A percentile compares a stretch with the other conserved stretches of the same genome.
These are phyloP conservation scores for Sphaeridia pumilis DNA, from an alignment of 2,888 invertebrate genomes.

Conservation along the genomic window DNA sequence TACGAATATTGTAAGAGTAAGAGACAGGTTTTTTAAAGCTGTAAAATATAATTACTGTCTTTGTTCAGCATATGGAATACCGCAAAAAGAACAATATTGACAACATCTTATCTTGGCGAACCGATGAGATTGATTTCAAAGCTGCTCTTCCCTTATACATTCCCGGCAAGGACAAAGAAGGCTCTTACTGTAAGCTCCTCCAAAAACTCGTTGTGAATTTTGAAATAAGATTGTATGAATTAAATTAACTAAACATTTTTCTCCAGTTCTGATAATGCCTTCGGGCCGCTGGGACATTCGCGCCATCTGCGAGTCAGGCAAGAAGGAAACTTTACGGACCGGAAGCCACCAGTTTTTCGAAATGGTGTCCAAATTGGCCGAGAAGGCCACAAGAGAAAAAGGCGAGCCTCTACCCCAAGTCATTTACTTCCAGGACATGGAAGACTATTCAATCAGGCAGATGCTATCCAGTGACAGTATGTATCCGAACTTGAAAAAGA, in stretches of 20 bases:
- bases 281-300: slow-evolving; percentile 11
- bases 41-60: too few relatives aligned
- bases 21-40: too few relatives aligned
- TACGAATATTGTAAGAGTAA: too few relatives aligned
- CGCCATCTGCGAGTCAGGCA: slow-evolving; percentile 8
- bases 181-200: slow-evolving; percentile 9
- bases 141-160: slow-evolving; percentile 7
- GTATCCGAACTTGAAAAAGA: too few relatives aligned
- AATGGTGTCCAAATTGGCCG: not conserved
- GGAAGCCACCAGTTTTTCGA: slow-evolving; percentile 3
- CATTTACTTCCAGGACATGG: slow-evolving; percentile 12
- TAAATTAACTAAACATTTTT: too few relatives aligned
- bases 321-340: slow-evolving; percentile 1
- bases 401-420: slow-evolving; percentile 8
- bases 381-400: not conserved
- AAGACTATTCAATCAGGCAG: slow-evolving; percentile 13
- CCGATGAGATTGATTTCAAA: not conserved
- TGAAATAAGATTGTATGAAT: too few relatives aligned
- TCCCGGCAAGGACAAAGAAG: slow-evolving; percentile 8
- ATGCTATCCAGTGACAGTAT: slow-evolving; percentile 10
- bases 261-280: slow-evolving; percentile 3
- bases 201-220: too few relatives aligned
- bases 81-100: slow-evolving; percentile 10
- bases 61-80: slow-evolving; percentile 9
- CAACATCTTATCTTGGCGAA: not conserved